Percentiles rank a stretch among this genome's conserved stretches.
phyloP scores from a whole-genome alignment of 2,888 invertebrate genomes.

The Deilephila elpenor region DNA sequence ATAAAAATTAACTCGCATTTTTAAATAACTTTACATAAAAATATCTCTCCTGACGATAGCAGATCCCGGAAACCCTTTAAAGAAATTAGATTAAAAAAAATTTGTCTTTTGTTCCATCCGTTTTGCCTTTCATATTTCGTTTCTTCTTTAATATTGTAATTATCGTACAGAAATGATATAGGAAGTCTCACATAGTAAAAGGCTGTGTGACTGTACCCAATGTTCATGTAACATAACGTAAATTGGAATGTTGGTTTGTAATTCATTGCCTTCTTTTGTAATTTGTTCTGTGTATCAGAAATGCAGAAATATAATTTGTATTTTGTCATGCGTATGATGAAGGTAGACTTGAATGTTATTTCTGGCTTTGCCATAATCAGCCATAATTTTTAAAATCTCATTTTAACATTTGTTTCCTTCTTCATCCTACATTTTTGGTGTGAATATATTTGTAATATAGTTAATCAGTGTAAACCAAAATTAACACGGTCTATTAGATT shows the following conservation, averaged over 20 bases:
- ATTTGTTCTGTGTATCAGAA: neutral
- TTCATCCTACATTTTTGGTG: no score
- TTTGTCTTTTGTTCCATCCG: neutral
- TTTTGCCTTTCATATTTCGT: neutral
- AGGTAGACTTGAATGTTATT: neutral
- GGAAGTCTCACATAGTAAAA: neutral
- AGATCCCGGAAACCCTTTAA: neutral
- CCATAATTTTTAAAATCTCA: no score
- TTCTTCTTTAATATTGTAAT: slow-evolving; percentile 4
- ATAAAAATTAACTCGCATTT: no score
- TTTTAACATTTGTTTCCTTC: neutral
- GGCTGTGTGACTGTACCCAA: neutral
- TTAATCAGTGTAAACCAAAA: no score
- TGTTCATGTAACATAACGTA: neutral
- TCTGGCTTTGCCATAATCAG: neutral
- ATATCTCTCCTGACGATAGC: no score
- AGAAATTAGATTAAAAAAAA: neutral
- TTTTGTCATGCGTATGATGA: neutral
- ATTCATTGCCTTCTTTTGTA: neutral
- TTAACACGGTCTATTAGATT: no score
- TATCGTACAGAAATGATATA: slow-evolving; percentile 1
- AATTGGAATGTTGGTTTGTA: slow-evolving; percentile 9
- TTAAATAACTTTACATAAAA: no score
- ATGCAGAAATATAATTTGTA: neutral
- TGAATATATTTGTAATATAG: no score